Evolutionary conservation across 2,888 invertebrate species (phyloP), one percentile per base, ranked within the genome.

Genomic region (Lasioglossum vierecki): DNA sequence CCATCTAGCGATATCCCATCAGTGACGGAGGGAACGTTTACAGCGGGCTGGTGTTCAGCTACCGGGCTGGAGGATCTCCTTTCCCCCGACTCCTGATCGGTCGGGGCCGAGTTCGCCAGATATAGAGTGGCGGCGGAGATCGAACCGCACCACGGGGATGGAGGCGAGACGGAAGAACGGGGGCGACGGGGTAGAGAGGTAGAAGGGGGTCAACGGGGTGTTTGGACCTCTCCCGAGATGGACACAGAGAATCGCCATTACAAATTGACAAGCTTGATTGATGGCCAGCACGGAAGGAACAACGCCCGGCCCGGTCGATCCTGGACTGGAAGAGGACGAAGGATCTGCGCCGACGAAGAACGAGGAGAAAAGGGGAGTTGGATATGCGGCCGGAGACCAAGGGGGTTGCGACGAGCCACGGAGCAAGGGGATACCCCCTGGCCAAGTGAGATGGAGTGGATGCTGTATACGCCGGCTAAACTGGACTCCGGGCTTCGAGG

Each of bases 191-290:
- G 71, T 83, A 87, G 85, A 70, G 70, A 82, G 85, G 89, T 88
- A 83, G 89, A 89, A 83, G 74, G 72, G 76, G 82, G 78, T 80
- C 85, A 89, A 88, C 83, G 89, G 89, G 88, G 88, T 88, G 91
- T 91, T 91, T 86, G 93, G 92, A 92, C 91, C 92, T 91, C 84
- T 88, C 89, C 91, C 92, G 93, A 94, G 94, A 95, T 94, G 95
- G 94, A 94, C 95, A 94, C 93, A 92, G 94, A 93, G 94, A 95
- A 94, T 95, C 95, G 95, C 95, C 95, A 95, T 95, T 95, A 95
- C 95, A 95, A 95, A 95, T 95, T 95, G 96, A 95, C 95, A 95
- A 95, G 94, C 94, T 95, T 96, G 95, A 95, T 95, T 95, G 95
- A 95, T 95, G 95, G 95, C 85, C 86, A 87, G 87, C 90, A 88